These are phyloP conservation scores for Mergus octosetaceus DNA, from an alignment of 2,797 vertebrate species.

Conservation along the genomic window DNA sequence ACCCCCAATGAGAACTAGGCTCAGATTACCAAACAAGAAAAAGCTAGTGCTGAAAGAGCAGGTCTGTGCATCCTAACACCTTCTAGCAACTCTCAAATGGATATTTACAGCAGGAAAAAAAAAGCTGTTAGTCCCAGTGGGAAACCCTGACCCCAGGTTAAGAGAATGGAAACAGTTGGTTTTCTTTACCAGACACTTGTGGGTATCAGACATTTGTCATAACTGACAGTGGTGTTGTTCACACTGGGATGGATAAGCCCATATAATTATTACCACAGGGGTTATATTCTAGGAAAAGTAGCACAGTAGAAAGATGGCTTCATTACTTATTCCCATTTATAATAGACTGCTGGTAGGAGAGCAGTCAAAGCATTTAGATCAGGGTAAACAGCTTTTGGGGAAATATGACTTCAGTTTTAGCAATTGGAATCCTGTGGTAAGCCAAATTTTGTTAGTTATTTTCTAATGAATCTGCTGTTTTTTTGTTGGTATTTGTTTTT, in stretches of 20 bases:
- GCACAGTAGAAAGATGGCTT: constrained; percentile 20
- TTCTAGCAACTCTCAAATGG: constrained; percentile 31
- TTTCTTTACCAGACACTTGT: constrained; percentile 39
- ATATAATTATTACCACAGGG: constrained; percentile 62
- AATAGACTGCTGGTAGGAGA: neutral
- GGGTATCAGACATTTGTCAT: constrained; percentile 34
- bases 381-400: neutral
- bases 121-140: constrained; percentile 53
- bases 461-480: neutral
- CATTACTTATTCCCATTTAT: constrained; percentile 44
- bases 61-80: constrained; percentile 32
- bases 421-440: neutral
- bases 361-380: neutral
- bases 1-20: neutral
- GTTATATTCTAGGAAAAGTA: constrained; percentile 43
- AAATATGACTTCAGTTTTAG: neutral
- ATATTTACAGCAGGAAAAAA: constrained; percentile 18
- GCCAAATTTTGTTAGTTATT: neutral
- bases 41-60: neutral
- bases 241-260: constrained; percentile 39
- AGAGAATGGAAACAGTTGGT: constrained; percentile 28
- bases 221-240: constrained; percentile 64
- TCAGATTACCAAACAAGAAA: constrained; percentile 4
- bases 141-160: constrained; percentile 43
- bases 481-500: neutral